A percentile compares a stretch with the other conserved stretches of the same genome.
phyloP scores from a whole-genome alignment of 2,888 invertebrate genomes.

The Erebia aethiops region DNA sequence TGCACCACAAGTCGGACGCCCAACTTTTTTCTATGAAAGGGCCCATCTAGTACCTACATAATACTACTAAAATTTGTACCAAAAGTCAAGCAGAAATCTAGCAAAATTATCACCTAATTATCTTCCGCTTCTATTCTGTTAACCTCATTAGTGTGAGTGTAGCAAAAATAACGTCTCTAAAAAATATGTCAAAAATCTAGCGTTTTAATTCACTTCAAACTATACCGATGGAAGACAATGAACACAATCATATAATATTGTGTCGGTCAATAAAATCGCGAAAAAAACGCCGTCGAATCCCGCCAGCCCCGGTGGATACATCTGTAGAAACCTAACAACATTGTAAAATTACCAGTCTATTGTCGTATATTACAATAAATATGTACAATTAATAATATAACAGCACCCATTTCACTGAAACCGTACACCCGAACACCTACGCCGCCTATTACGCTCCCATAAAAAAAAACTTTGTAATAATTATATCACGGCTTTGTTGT shows the following conservation, averaged over 20 bases:
- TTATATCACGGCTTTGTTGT: conserved; percentile 69
- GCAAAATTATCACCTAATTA: too few species aligned
- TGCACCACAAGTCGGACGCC: too few species aligned
- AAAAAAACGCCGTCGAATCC: conserved; percentile 39
- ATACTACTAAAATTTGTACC: too few species aligned
- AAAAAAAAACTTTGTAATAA: conserved; percentile 61
- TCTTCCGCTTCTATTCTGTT: too few species aligned
- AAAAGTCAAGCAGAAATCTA: too few species aligned
- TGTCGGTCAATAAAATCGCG: conserved; percentile 21
- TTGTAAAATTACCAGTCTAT: conserved; percentile 81
- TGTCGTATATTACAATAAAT: conserved; percentile 80
- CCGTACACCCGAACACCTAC: conserved; percentile 56
- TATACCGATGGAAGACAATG: conserved; percentile 44
- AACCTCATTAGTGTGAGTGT: too few species aligned
- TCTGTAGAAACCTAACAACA: conserved; percentile 82
- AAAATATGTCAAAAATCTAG: neutral
- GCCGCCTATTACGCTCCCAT: conserved; percentile 65
- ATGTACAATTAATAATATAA: conserved; percentile 80
- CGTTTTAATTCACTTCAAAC: conserved; percentile 19
- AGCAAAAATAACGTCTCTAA: neutral
- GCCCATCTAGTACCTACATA: too few species aligned
- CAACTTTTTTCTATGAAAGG: too few species aligned
- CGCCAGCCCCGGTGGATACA: conserved; percentile 65
- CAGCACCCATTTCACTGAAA: conserved; percentile 80
- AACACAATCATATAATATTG: conserved; percentile 21